phyloP scores from a whole-genome alignment of 2,797 vertebrate species.

The Geotrypetes seraphini region DNA sequence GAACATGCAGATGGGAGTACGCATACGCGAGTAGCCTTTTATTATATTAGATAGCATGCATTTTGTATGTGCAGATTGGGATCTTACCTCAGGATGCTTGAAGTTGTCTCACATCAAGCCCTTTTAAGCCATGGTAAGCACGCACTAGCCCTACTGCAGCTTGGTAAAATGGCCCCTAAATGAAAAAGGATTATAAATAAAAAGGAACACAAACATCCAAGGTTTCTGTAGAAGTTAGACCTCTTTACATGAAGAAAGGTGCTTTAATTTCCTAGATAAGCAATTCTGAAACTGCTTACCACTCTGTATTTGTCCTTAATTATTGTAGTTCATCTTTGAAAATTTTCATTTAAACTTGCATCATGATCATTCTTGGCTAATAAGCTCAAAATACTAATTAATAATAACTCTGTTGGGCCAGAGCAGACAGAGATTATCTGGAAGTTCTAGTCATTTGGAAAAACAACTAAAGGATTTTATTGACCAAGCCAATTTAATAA shows the following conservation, averaged over 20 bases:
- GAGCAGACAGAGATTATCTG: conserved; percentile 26
- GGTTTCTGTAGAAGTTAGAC: conserved; percentile 29
- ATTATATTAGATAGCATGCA: too few species aligned
- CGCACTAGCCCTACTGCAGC: too few species aligned
- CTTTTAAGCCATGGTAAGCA: too few species aligned
- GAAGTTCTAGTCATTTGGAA: conserved; percentile 27
- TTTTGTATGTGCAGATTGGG: too few species aligned
- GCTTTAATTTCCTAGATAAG: conserved; percentile 38
- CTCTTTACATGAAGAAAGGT: conserved; percentile 26
- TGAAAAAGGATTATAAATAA: conserved; percentile 25
- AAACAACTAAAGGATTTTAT: conserved; percentile 33
- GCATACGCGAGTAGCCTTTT: too few species aligned
- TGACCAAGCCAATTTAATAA: conserved; percentile 38
- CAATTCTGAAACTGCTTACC: conserved; percentile 43
- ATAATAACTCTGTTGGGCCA: conserved; percentile 31
- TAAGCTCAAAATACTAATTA: conserved; percentile 49
- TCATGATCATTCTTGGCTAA: conserved; percentile 42
- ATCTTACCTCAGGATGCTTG: too few species aligned
- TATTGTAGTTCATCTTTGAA: conserved; percentile 44
- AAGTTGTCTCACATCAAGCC: too few species aligned
- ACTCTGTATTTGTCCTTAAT: conserved; percentile 41
- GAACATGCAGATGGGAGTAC: too few species aligned
- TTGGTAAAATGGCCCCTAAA: too few species aligned
- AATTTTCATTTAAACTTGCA: conserved; percentile 30
- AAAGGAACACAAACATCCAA: conserved; percentile 22